Conservation (phyloP, 1,140 invertebrate genomes). For the Pseudomyrmex gracilis region DNA sequence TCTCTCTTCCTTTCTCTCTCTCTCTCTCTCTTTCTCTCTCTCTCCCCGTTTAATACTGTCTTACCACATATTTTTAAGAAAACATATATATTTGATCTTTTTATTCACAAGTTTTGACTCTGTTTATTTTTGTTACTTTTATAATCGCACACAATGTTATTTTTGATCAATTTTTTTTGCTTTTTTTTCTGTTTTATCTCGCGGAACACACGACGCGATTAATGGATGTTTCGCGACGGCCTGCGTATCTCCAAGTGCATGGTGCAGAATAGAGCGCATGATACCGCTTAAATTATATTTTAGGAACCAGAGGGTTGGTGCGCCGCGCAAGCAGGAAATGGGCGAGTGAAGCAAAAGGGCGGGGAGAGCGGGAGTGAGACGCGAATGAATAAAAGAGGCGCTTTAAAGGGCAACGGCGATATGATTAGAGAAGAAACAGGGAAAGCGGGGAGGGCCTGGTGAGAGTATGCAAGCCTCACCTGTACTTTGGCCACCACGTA, state of each 20-base stretch:
- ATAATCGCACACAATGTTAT: constrained; percentile 13
- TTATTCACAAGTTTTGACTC: neutral
- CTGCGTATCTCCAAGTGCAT: constrained; percentile 71
- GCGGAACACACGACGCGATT: constrained; percentile 1
- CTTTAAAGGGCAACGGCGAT: constrained; percentile 22
- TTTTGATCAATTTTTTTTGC: neutral
- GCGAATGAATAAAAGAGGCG: constrained; percentile 5
- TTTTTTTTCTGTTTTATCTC: neutral
- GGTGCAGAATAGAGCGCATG: constrained; percentile 79
- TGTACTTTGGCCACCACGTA: constrained; percentile 77
- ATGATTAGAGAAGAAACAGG: constrained; percentile 52
- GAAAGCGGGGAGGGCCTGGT: constrained; percentile 68
- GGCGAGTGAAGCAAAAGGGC: neutral
- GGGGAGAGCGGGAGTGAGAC: constrained; percentile 6
- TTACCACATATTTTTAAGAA: neutral
- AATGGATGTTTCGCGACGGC: constrained; percentile 23
- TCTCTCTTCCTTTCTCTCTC: too few species aligned
- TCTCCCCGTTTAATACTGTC: too few species aligned
- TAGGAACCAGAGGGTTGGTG: constrained; percentile 23
- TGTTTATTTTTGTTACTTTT: constrained; percentile 25
- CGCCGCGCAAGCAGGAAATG: constrained; percentile 34
- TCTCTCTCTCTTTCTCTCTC: too few species aligned
- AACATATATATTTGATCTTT: constrained; percentile 1
- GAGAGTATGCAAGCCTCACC: constrained; percentile 80
- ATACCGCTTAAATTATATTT: constrained; percentile 26